Percentiles rank a stretch among this genome's conserved stretches.
phyloP scores from a whole-genome alignment of 2,797 vertebrate genomes.

The Naso thynnoides region DNA sequence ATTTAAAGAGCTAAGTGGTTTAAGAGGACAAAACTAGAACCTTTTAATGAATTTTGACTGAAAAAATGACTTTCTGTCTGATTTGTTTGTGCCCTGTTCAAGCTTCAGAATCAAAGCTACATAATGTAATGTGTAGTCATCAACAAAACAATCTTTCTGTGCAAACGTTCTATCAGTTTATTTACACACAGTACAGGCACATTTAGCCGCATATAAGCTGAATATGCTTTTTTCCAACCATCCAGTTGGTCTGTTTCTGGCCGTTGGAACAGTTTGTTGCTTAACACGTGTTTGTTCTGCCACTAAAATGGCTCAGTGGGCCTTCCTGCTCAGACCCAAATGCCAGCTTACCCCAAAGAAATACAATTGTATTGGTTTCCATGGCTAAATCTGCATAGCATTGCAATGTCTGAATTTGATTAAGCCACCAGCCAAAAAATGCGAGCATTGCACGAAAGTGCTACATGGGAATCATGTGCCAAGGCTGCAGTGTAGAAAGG shows the following conservation, averaged over 20 bases:
- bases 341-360: slow-evolving; percentile 44
- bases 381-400: slow-evolving; percentile 14
- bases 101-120: not conserved
- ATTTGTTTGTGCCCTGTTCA: not conserved
- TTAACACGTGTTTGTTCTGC: slow-evolving; percentile 50
- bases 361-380: slow-evolving; percentile 44
- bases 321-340: slow-evolving; percentile 39
- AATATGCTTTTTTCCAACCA: slow-evolving; percentile 26
- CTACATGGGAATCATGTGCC: slow-evolving; percentile 13
- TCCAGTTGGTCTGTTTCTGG: slow-evolving; percentile 26
- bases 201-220: slow-evolving; percentile 13
- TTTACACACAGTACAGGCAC: not conserved
- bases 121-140: not conserved
- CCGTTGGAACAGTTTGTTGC: slow-evolving; percentile 22
- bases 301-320: slow-evolving; percentile 54
- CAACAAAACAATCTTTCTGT: not conserved
- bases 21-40: not conserved
- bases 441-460: slow-evolving; percentile 2
- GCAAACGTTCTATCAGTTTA: not conserved
- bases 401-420: slow-evolving; percentile 26
- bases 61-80: not conserved
- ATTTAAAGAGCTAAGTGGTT: slow-evolving; percentile 6
- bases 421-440: slow-evolving; percentile 17
- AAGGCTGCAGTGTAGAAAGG: slow-evolving; percentile 23
- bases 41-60: not conserved